phyloP scores from a whole-genome alignment of 2,888 invertebrate species.

The Tinea semifulvella region DNA sequence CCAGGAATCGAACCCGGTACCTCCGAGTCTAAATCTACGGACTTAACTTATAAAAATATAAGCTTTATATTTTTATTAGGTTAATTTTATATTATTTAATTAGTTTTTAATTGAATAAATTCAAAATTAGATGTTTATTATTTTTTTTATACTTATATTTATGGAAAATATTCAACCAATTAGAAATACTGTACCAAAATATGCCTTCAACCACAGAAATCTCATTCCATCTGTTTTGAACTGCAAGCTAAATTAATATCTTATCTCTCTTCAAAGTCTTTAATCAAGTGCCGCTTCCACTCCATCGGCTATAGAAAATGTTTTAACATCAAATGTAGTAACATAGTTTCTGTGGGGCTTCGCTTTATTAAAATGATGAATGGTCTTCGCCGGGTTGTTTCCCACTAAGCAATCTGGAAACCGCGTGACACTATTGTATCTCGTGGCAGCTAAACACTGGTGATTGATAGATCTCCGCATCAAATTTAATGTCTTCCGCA shows the following conservation, averaged over 20 bases:
- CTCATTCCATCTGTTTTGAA: too few species aligned
- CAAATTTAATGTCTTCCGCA: conserved; percentile 7
- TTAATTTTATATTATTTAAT: too few species aligned
- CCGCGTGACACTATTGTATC: conserved; percentile 14
- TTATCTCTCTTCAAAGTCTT: not conserved
- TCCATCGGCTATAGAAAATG: conserved; percentile 7
- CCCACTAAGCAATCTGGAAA: conserved; percentile 12
- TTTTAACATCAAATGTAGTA: conserved; percentile 6
- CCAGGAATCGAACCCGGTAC: too few species aligned
- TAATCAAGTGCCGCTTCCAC: conserved; percentile 8
- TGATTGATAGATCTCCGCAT: conserved; percentile 11
- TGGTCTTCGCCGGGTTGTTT: conserved; percentile 9
- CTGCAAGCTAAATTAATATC: conserved; percentile 1
- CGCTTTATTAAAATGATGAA: conserved; percentile 12
- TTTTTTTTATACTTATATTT: too few species aligned
- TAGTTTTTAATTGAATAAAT: too few species aligned
- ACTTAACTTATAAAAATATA: too few species aligned
- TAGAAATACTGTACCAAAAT: too few species aligned
- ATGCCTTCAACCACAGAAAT: too few species aligned
- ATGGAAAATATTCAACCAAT: too few species aligned
- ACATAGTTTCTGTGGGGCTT: conserved; percentile 9
- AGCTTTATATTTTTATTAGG: too few species aligned
- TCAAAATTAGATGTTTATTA: too few species aligned
- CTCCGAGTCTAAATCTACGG: too few species aligned
- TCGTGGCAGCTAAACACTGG: conserved; percentile 12